A percentile compares a stretch with the other conserved stretches of the same genome.
These are phyloP conservation scores for Tetragonula carbonaria DNA, from an alignment of 2,888 invertebrate genomes.

Conservation along the genomic window DNA sequence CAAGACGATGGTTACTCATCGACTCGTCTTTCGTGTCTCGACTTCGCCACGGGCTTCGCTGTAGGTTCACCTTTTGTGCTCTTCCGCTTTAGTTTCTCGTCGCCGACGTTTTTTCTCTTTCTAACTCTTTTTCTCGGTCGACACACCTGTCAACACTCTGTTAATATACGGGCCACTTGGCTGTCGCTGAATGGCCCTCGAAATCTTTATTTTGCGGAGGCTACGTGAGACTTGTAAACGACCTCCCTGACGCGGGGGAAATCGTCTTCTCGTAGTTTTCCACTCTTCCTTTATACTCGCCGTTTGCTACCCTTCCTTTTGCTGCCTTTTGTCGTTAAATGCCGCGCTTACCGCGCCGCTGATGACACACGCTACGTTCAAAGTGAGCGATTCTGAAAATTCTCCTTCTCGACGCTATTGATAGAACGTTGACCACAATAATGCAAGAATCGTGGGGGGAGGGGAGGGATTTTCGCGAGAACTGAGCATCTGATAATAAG, in stretches of 20 bases:
- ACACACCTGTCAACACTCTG: slow-evolving; percentile 51
- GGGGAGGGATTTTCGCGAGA: background rate
- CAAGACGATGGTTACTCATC: background rate
- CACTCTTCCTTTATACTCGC: background rate
- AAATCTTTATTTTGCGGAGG: slow-evolving; percentile 51
- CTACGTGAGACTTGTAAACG: slow-evolving; percentile 41
- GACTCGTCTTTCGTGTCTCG: background rate
- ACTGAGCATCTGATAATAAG: background rate
- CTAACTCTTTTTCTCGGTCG: slow-evolving; percentile 19
- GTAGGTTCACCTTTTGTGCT: slow-evolving; percentile 11
- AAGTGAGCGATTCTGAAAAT: background rate
- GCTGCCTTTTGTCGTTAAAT: background rate
- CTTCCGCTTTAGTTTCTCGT: slow-evolving; percentile 12
- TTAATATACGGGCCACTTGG: slow-evolving; percentile 41
- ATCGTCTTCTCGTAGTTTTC: slow-evolving; percentile 23
- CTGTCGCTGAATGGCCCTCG: slow-evolving; percentile 43
- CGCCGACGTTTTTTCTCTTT: slow-evolving; percentile 12
- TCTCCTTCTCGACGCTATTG: background rate
- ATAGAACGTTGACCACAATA: background rate
- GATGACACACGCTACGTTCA: background rate
- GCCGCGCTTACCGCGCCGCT: background rate
- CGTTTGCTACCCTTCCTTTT: background rate
- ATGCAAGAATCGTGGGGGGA: background rate
- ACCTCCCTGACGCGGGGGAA: slow-evolving; percentile 15
- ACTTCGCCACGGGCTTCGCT: background rate